A percentile compares a stretch with the other conserved stretches of the same genome.
Evolutionary conservation across 2,113 vertebrate species (phyloP).

Genomic region (Psettodes erumei): DNA sequence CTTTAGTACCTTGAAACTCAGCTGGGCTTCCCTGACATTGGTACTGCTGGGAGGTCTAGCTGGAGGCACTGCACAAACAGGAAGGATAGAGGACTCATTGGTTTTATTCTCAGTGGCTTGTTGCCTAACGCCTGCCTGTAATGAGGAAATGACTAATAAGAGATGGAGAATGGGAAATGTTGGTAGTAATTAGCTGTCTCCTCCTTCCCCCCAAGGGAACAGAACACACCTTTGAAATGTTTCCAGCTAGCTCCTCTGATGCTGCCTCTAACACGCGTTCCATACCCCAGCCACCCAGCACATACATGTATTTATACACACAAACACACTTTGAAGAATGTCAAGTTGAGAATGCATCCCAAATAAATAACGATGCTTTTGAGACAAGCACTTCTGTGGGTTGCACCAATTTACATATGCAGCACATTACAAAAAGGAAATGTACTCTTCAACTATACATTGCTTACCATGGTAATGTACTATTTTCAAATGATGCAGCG

Average conservation of each 20-base stretch:
- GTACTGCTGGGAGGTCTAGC: conserved; percentile 23
- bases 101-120: conserved; percentile 46
- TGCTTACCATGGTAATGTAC: neutral
- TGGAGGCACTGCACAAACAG: conserved; percentile 29
- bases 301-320: conserved; percentile 25
- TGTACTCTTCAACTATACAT: neutral
- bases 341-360: neutral
- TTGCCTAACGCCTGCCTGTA: conserved; percentile 33
- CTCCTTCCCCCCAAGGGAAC: conserved; percentile 41
- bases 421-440: conserved; percentile 11
- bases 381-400: neutral
- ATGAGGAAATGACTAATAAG: conserved; percentile 76
- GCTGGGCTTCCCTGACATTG: conserved; percentile 19
- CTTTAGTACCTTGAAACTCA: conserved; percentile 54
- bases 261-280: conserved; percentile 25
- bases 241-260: conserved; percentile 60
- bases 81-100: conserved; percentile 39
- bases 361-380: conserved; percentile 34
- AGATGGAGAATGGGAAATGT: conserved; percentile 57
- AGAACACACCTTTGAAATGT: conserved; percentile 68
- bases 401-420: neutral
- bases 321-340: conserved; percentile 35
- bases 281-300: conserved; percentile 23
- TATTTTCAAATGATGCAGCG: conserved; percentile 27
- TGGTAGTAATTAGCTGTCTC: conserved; percentile 71